phyloP scores from a whole-genome alignment of 2,888 invertebrate genomes.

The Mythimna pallens region DNA sequence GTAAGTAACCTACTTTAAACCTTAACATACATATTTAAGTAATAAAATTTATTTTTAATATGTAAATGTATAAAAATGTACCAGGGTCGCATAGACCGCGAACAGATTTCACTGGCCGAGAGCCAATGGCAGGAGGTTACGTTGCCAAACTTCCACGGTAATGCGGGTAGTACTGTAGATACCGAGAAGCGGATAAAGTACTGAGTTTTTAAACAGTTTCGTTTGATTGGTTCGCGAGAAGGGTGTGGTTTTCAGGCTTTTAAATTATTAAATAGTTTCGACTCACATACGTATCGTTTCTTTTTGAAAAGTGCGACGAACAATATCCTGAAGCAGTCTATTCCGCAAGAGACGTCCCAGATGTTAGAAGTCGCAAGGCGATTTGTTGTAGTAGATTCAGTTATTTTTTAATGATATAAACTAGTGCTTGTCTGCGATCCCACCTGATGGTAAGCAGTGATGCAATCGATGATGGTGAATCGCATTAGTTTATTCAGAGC shows the following conservation, averaged over 20 bases:
- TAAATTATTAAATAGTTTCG: conserved; percentile 12
- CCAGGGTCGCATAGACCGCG: conserved; percentile 61
- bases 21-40: conserved; percentile 54
- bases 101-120: conserved; percentile 61
- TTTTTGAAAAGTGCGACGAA: not conserved
- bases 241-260: not conserved
- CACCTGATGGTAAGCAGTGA: no score
- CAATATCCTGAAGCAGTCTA: not conserved
- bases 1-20: conserved; percentile 51
- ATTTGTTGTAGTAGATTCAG: no score
- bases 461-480: no score
- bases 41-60: conserved; percentile 68
- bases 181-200: conserved; percentile 62
- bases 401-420: no score
- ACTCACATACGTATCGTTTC: not conserved
- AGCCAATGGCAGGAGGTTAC: conserved; percentile 64
- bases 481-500: no score
- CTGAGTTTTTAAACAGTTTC: conserved; percentile 50
- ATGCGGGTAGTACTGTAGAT: conserved; percentile 69
- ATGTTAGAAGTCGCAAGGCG: no score
- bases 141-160: conserved; percentile 73
- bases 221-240: conserved; percentile 35
- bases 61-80: conserved; percentile 64
- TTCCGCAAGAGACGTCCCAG: not conserved
- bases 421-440: no score